Conservation (phyloP, 2,888 invertebrate genomes). For the Thera obeliscata region DNA sequence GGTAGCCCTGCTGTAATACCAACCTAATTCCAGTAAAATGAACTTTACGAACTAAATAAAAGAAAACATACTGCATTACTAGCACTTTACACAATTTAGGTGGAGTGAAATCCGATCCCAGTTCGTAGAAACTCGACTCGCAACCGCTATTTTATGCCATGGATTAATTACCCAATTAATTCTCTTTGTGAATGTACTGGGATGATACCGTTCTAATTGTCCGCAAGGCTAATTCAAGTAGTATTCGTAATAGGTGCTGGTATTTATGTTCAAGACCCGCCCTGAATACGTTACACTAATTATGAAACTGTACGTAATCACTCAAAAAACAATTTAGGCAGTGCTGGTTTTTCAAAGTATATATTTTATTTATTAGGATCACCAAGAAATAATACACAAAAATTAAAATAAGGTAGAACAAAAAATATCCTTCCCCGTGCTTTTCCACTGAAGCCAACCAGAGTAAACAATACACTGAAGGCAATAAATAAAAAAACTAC, state of each 20-base stretch:
- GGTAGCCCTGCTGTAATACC: not conserved
- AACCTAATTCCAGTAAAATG: constrained; percentile 41
- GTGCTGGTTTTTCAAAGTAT: no score
- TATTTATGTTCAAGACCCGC: not conserved
- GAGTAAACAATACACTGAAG: no score
- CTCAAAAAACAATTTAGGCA: no score
- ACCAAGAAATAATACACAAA: no score
- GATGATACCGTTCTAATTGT: constrained; percentile 38
- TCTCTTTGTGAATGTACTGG: constrained; percentile 28
- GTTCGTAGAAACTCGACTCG: constrained; percentile 59
- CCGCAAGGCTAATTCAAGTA: constrained; percentile 33
- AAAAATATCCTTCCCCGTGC: no score
- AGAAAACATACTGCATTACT: constrained; percentile 44
- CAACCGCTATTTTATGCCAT: constrained; percentile 40
- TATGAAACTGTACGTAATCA: no score
- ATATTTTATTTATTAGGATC: no score
- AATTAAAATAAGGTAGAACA: no score
- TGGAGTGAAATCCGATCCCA: constrained; percentile 61
- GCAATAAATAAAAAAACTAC: no score
- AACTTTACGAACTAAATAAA: constrained; percentile 45
- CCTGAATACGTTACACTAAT: no score
- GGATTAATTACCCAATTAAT: constrained; percentile 45
- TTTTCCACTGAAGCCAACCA: no score
- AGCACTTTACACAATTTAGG: constrained; percentile 48
- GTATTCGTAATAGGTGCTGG: not conserved